Evolutionary conservation across 2,113 vertebrate genomes (phyloP).

Genomic region (Poeciliopsis retropinna): DNA sequence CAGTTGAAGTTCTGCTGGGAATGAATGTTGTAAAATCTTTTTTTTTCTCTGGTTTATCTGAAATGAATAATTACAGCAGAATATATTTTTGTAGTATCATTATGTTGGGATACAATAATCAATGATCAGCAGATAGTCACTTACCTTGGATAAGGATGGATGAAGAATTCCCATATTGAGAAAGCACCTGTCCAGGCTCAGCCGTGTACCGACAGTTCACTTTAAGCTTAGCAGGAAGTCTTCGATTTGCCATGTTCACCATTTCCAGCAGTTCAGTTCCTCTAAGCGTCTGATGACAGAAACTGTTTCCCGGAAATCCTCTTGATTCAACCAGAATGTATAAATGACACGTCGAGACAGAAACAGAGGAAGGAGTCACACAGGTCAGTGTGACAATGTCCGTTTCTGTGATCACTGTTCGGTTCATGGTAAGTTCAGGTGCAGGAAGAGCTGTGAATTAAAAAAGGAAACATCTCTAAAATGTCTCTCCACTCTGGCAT

Average conservation of each 20-base stretch:
- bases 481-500: too few relatives aligned
- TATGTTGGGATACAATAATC: background rate
- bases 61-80: background rate
- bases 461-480: background rate
- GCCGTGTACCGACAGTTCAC: background rate
- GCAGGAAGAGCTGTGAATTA: background rate
- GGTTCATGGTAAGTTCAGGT: background rate
- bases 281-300: background rate
- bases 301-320: background rate
- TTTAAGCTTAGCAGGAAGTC: background rate
- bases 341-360: background rate
- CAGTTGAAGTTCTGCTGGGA: background rate
- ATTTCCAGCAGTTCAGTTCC: background rate
- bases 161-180: background rate
- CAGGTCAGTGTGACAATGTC: background rate
- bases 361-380: background rate
- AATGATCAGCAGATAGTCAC: background rate
- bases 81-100: background rate
- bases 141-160: background rate
- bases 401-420: background rate
- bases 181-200: background rate
- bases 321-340: background rate
- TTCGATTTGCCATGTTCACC: background rate
- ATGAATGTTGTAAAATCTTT: background rate
- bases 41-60: background rate